Base-by-base conservation (phyloP, 2,888 invertebrate species). In the Sclerodermus sp. region DNA sequence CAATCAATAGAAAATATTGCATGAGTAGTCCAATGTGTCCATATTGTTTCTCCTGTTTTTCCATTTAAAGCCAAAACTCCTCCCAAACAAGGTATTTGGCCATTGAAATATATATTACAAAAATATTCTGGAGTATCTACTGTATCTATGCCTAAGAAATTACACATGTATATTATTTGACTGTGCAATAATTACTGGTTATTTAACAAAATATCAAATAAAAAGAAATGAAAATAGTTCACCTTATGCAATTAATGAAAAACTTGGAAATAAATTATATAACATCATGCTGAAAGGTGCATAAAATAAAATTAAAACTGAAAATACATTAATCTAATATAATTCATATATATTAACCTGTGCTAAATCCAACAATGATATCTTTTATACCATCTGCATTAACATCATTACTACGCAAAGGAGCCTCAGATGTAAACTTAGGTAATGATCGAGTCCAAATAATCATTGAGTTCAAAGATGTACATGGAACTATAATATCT, bases 51-150 rank as follows among this genome's bases (percentile, higher is more conserved):
- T 1, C 92, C 92, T 36, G 82, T 86, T 17, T 68, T 73, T 0
- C 91, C 92, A 73, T 91, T 85, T n/a, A 91, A 70, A 0, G 89
- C 90, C 57, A 90, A 78, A 9, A 90, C 81, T 6, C 91, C 91
- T 3, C 91, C 91, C 56, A 86, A 83, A 71, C 91, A 92, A 1
- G 86, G 85, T 5, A 79, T 70, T 45, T 83, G 81, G 9, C 86
- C 85, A 42, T 83, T 83, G 68, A 89, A 86, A 67, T 87, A 87
- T 51, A 88, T 82, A 54, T 85, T 83, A 66, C 89, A 87, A 42
- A 84, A 80, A 57, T 82, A 80, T 58, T 84, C 82, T 16, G 82
- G 80, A 0, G 82, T 56, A 44, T 73, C 70, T 10, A 69, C 53
- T 13, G 64, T 62, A 45, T 77, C 76, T 29, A 74, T 43, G 50